Evolutionary conservation across 1,140 invertebrate genomes (phyloP).

Genomic region (Scaptodrosophila lebanonensis): DNA sequence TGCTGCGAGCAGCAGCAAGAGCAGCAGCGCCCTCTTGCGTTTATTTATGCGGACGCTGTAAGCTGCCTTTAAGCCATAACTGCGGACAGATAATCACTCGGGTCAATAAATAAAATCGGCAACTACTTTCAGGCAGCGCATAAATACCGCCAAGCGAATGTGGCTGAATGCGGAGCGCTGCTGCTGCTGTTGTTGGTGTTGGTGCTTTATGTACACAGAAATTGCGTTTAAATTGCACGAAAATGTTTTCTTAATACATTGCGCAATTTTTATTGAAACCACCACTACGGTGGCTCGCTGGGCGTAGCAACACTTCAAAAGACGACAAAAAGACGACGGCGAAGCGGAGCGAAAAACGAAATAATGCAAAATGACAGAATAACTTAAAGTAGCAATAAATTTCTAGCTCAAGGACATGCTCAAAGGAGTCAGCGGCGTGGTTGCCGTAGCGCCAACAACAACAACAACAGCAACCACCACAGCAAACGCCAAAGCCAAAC

Average conservation of each 20-base stretch:
- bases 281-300: constrained; percentile 27
- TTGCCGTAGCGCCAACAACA: constrained; percentile 7
- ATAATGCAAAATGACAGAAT: constrained; percentile 56
- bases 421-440: constrained; percentile 22
- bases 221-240: constrained; percentile 50
- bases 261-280: constrained; percentile 41
- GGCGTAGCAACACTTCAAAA: constrained; percentile 5
- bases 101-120: no score
- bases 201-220: constrained; percentile 8
- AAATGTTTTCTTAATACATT: constrained; percentile 55
- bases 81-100: no score
- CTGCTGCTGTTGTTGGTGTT: neutral
- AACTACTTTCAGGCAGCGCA: neutral
- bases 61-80: no score
- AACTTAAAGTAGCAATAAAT: constrained; percentile 54
- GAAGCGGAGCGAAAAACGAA: constrained; percentile 26
- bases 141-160: neutral
- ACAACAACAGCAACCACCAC: constrained; percentile 1
- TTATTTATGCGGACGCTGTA: no score
- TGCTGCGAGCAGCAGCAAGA: no score
- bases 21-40: neutral
- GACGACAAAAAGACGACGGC: neutral
- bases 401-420: constrained; percentile 53
- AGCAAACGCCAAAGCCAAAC: no score
- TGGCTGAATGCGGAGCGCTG: neutral